Evolutionary conservation across 2,797 vertebrate species (phyloP), one percentile per base, ranked within the genome.

Genomic region (Galaxias olidus): DNA sequence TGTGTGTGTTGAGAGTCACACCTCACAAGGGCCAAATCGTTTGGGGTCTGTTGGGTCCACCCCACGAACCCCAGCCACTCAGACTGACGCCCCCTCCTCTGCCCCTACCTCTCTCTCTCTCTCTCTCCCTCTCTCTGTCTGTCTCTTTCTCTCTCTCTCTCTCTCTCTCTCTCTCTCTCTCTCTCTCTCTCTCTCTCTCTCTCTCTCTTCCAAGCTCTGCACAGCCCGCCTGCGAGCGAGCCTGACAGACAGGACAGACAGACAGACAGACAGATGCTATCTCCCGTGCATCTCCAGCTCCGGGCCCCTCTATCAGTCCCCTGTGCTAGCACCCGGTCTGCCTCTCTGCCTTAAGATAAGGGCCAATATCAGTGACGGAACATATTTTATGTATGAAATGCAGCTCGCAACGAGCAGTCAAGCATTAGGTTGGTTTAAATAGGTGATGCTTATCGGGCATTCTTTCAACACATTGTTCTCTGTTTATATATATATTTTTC

Each of bases 311-410:
- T 93, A 93, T 93, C 93, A 87, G 89, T 93, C 90, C 88, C 94
- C 93, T 90, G 93, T 91, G 88, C 91, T 90, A 74, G 86, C 86
- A 88, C 89, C 43, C 19, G 71, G 76, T 81, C 89, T 87, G 84
- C 88, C 86, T 87, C 95, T 94, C 94, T 94, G 87, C 91, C 91
- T 93, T 92, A 90, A 95, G 97, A 98, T 99, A 98, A 99, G 95
- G 84, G 83, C 63, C 45, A 57, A 95, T 98, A 98, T 98, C 96
- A 93, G 94, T 95, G 93, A 95, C 94, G 93, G 93, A 93, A 96
- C 96, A 96, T 97, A 96, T 96, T 98, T 98, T 96, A 97, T 96
- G 94, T 98, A 95, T 96, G 96, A 96, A 96, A 95, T 94, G 94
- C 94, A 87, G 93, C 94, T 87, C 92, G 90, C 93, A 91, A 95